phyloP scores from a whole-genome alignment of 2,113 vertebrate genomes.

The Azemiops feae region DNA sequence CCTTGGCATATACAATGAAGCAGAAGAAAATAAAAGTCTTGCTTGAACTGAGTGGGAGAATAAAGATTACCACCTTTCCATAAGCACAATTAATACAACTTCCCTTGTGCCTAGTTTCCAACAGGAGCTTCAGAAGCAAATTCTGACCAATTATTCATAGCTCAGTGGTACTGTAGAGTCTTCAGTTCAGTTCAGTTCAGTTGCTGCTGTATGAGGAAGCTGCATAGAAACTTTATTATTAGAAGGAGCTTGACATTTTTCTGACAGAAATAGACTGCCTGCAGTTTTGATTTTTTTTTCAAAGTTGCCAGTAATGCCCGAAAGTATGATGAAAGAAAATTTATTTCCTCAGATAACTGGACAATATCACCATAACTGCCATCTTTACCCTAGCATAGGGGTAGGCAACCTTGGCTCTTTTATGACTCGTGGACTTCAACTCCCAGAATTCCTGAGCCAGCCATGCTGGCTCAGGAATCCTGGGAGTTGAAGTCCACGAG shows the following conservation, averaged over 20 bases:
- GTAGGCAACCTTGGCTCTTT: too few relatives aligned
- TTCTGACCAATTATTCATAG: slow-evolving; percentile 49
- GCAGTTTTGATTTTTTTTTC: slow-evolving; percentile 17
- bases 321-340: slow-evolving; percentile 32
- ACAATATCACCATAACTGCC: neutral
- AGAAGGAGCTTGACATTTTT: slow-evolving; percentile 36
- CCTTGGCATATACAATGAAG: slow-evolving; percentile 19
- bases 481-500: too few relatives aligned
- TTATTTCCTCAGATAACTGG: slow-evolving; percentile 21
- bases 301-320: slow-evolving; percentile 30
- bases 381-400: neutral
- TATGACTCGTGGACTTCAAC: too few relatives aligned
- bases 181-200: slow-evolving; percentile 46
- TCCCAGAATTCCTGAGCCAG: too few relatives aligned
- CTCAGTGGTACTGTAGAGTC: slow-evolving; percentile 16
- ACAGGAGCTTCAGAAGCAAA: slow-evolving; percentile 22
- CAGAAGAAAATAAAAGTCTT: slow-evolving; percentile 4
- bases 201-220: slow-evolving; percentile 43
- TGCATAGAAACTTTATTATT: slow-evolving; percentile 25
- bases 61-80: slow-evolving; percentile 43
- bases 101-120: neutral
- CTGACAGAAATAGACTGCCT: slow-evolving; percentile 12
- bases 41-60: neutral
- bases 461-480: too few relatives aligned
- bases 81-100: slow-evolving; percentile 26